Base-by-base conservation (phyloP, 2,888 invertebrate species). In the Epinotia bilunana region DNA sequence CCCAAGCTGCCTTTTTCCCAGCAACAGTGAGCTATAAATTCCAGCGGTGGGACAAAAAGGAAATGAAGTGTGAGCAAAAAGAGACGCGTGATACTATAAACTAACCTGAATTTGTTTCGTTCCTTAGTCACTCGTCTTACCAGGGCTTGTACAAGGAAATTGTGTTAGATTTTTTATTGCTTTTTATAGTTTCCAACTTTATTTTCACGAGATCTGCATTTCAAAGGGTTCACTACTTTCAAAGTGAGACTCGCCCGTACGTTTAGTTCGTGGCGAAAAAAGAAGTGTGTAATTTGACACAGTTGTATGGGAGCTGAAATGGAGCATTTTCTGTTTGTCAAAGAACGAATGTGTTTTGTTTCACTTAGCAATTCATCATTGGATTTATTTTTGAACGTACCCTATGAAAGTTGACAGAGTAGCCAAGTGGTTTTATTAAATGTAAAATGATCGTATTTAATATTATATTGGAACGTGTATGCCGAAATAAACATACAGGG, bases 51-150 rank as follows among this genome's bases (percentile, higher is more conserved):
- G 71, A 67, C 75, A 72, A 75, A 72, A 75, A 75, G 75, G 71
- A 72, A 72, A 75, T 75, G 71, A 75, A 75, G 75, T 72, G 71
- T 72, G 61, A 18, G 61, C 71, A 75, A 75, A 69, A 74, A 75
- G 55, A 55, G 33, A 61, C 67, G 62, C 61, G 67, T 60, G 70
- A 74, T 49, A 39, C 74, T 55, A 74, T 74, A 74, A 74, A 74
- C 71, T 74, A 71, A 65, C 71, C 65, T 74, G 64, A 74, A 65
- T 71, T 71, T 71, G 74, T 74, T 74, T 74, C 65, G 49, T 65
- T 63, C 53, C 28, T 60, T 61, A 65, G 53, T 53, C 69, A 74
- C 69, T 70, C 58, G 70, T 71, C 74, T 65, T 55, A 61, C 18
- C 60, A 43, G 43, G 60, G 60, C 65, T 74, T 65, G 53, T n/a